Conservation (phyloP, 2,797 vertebrate genomes). For the Trachops cirrhosus region DNA sequence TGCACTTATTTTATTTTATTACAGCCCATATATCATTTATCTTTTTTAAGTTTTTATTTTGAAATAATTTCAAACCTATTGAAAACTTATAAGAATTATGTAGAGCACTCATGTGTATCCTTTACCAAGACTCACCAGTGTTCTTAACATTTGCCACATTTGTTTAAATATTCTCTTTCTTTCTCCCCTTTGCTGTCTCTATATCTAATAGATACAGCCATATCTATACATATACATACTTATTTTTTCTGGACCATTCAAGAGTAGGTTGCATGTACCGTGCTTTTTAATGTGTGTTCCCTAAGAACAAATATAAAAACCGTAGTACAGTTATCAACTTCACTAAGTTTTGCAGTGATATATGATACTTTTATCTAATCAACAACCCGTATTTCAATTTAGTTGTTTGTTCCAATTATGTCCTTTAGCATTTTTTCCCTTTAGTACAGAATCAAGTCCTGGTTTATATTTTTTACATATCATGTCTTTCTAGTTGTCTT, state of each 20-base stretch:
- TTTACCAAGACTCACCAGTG: background rate
- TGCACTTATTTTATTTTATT: constrained; percentile 45
- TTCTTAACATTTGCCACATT: constrained; percentile 7
- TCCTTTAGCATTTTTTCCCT: background rate
- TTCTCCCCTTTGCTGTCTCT: background rate
- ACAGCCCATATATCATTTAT: background rate
- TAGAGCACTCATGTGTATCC: background rate
- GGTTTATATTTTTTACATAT: background rate
- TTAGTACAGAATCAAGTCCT: background rate
- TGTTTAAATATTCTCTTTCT: background rate
- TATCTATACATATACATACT: background rate
- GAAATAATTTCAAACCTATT: constrained; percentile 39
- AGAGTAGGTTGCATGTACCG: background rate
- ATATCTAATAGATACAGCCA: background rate
- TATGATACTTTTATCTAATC: background rate
- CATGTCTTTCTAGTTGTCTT: background rate
- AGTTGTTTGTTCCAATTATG: background rate
- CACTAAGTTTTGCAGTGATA: background rate
- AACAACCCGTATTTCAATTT: background rate
- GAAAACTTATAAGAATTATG: background rate
- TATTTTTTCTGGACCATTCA: constrained; percentile 19
- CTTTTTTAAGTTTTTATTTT: constrained; percentile 33
- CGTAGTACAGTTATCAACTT: background rate
- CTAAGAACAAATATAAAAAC: constrained; percentile 42
- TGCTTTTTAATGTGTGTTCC: constrained; percentile 21